Percentiles rank a stretch among this genome's conserved stretches.
phyloP scores from a whole-genome alignment of 2,888 invertebrate species.

The Stenichneumon culpator region DNA sequence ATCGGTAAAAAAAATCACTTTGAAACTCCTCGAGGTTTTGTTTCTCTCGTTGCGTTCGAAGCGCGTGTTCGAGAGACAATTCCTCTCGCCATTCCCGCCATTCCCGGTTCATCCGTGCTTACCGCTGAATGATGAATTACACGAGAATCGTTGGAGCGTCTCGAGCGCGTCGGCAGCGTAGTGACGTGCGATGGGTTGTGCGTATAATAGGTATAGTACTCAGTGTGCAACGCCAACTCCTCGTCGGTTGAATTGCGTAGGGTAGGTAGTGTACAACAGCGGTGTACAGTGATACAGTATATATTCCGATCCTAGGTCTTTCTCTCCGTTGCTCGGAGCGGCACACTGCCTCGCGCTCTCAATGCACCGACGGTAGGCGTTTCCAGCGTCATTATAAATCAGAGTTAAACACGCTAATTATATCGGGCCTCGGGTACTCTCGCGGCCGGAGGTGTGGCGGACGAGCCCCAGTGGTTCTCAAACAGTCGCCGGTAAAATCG shows the following conservation, averaged over 20 bases:
- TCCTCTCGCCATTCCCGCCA: slow-evolving; percentile 25
- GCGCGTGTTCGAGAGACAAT: slow-evolving; percentile 9
- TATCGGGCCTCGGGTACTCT: slow-evolving; percentile 75
- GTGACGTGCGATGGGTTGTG: slow-evolving; percentile 36
- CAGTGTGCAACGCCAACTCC: slow-evolving; percentile 22
- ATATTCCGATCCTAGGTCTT: slow-evolving; percentile 39
- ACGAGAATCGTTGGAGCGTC: slow-evolving; percentile 37
- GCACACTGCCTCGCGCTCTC: slow-evolving; percentile 58
- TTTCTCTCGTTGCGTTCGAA: slow-evolving; percentile 21
- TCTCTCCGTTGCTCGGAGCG: slow-evolving; percentile 46
- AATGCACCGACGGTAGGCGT: slow-evolving; percentile 80
- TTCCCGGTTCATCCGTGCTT: slow-evolving; percentile 30
- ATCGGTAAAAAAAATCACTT: background rate
- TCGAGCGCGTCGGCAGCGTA: slow-evolving; percentile 16
- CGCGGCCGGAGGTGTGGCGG: slow-evolving; percentile 66
- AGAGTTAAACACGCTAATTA: slow-evolving; percentile 83
- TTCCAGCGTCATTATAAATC: slow-evolving; percentile 82
- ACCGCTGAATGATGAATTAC: slow-evolving; percentile 45
- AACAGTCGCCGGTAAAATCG: background rate
- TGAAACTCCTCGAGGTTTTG: slow-evolving; percentile 17
- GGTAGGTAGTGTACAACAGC: slow-evolving; percentile 42
- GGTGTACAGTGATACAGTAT: slow-evolving; percentile 27
- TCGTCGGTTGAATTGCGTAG: slow-evolving; percentile 65
- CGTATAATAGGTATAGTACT: slow-evolving; percentile 37
- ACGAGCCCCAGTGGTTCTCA: slow-evolving; percentile 72